Conservation (phyloP, 2,888 invertebrate genomes). For the Leptinotarsa peninsularis region DNA sequence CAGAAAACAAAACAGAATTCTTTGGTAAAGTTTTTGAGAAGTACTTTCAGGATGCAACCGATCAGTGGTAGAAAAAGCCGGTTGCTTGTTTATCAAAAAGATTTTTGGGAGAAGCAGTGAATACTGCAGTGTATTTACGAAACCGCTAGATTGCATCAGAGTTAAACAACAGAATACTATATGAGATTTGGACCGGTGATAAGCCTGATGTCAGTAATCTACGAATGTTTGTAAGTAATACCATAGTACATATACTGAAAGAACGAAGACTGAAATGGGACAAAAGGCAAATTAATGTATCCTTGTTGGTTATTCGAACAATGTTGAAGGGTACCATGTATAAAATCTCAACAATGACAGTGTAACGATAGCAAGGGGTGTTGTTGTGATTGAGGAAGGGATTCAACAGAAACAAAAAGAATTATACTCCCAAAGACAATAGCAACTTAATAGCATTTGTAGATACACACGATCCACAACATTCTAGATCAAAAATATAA, state of each 20-base stretch:
- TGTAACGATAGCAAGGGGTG: background rate
- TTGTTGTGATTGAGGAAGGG: too few relatives aligned
- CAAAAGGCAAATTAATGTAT: conserved; percentile 42
- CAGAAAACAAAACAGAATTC: conserved; percentile 43
- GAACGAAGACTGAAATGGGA: conserved; percentile 44
- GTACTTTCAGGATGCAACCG: conserved; percentile 34
- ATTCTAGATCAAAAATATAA: too few relatives aligned
- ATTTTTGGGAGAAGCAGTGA: conserved; percentile 39
- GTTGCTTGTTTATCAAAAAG: conserved; percentile 27
- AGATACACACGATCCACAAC: too few relatives aligned
- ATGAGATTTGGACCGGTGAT: conserved; percentile 25
- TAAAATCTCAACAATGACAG: conserved; percentile 8
- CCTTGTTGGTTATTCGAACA: conserved; percentile 46
- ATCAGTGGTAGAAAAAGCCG: conserved; percentile 44
- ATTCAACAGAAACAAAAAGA: too few relatives aligned
- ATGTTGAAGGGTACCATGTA: conserved; percentile 42
- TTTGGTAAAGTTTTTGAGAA: conserved; percentile 7
- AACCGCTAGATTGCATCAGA: conserved; percentile 6
- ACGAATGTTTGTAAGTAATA: conserved; percentile 38
- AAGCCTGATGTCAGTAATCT: conserved; percentile 47
- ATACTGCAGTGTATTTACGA: conserved; percentile 31
- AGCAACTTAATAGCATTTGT: too few relatives aligned
- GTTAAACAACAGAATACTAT: conserved; percentile 18
- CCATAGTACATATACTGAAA: conserved; percentile 45
- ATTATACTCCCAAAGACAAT: too few relatives aligned